Percentiles rank a stretch among this genome's conserved stretches.
These are phyloP conservation scores for Nothobranchius furzeri DNA, from an alignment of 2,113 vertebrate species.

Conservation along the genomic window DNA sequence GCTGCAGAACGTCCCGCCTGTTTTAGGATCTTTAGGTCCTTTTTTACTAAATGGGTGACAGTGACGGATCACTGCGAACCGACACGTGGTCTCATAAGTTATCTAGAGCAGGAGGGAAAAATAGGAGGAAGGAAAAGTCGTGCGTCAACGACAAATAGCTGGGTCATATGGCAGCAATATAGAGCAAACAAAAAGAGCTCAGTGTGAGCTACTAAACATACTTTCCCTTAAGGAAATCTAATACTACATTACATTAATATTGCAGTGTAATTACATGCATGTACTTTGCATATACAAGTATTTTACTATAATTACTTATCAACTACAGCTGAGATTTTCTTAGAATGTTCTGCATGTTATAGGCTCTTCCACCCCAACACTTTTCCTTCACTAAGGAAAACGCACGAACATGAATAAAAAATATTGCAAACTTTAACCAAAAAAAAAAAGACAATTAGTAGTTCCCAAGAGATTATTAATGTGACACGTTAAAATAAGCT, in stretches of 20 bases:
- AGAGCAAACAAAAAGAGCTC: constrained; percentile 25
- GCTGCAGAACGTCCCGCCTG: constrained; percentile 51
- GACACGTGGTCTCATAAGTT: constrained; percentile 11
- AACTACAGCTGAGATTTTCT: too few species aligned
- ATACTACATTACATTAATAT: background rate
- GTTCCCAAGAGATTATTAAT: too few species aligned
- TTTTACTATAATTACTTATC: too few species aligned
- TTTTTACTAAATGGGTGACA: constrained; percentile 45
- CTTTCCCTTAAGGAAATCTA: background rate
- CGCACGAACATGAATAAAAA: too few species aligned
- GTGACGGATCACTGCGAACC: constrained; percentile 41
- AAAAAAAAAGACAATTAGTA: too few species aligned
- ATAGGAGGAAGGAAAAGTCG: constrained; percentile 12
- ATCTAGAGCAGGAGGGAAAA: constrained; percentile 24
- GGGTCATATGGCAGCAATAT: constrained; percentile 46
- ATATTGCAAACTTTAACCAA: too few species aligned
- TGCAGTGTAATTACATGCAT: too few species aligned
- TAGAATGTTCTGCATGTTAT: too few species aligned
- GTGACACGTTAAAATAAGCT: too few species aligned
- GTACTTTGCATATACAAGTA: too few species aligned
- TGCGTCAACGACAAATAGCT: constrained; percentile 34
- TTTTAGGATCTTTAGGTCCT: constrained; percentile 20
- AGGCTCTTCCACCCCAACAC: too few species aligned
- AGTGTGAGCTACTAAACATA: constrained; percentile 10
- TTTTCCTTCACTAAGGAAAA: too few species aligned